Evolutionary conservation across 2,888 invertebrate genomes (phyloP), one percentile per base, ranked within the genome.

Genomic region (Limnephilus marmoratus): DNA sequence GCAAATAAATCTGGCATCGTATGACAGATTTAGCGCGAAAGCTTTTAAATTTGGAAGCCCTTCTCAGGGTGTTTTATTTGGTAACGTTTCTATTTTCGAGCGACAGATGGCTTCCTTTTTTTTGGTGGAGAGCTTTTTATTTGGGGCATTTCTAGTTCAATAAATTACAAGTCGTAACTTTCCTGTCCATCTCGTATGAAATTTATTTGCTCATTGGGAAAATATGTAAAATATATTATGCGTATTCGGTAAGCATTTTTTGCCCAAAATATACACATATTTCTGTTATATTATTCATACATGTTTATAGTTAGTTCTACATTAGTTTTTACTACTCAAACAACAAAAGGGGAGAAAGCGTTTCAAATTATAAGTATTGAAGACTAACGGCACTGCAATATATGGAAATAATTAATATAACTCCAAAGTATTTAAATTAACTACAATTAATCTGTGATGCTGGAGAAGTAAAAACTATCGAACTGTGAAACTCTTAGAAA

Each of bases 21-120:
- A 90, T 90, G 90, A 90, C 90, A 90, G 90, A 90, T 83, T 90
- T 90, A 83, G 83, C 90, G 83, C 82, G 53, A 90, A 83, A 83
- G 90, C 90, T 90, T 82, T 90, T 90, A 90, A 90, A 90, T 90
- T 90, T 90, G 29, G 90, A 80, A 90, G 37, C 90, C 89, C 81
- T 90, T 45, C 81, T 90, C 81, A 41, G 41, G 37, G 45, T 90
- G 81, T 90, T 80, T 81, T 90, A 90, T 80, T 41, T 45, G 49
- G 86, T 45, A 86, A 45, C 45, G 45, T 86, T 86, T 86, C 45
- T 86, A 86, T 34, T 88, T 88, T 68, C 41, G 80, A 68, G 24
- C 88, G 68, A 88, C 88, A 37, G 68, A 68, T 68, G 68, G 68
- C 68, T 68, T 68, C 68, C 68, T 68, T 68, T n/a, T n/a, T 68